Base-by-base conservation (phyloP, 2,888 invertebrate species). In the Scaptomyza cyrtandrae region DNA sequence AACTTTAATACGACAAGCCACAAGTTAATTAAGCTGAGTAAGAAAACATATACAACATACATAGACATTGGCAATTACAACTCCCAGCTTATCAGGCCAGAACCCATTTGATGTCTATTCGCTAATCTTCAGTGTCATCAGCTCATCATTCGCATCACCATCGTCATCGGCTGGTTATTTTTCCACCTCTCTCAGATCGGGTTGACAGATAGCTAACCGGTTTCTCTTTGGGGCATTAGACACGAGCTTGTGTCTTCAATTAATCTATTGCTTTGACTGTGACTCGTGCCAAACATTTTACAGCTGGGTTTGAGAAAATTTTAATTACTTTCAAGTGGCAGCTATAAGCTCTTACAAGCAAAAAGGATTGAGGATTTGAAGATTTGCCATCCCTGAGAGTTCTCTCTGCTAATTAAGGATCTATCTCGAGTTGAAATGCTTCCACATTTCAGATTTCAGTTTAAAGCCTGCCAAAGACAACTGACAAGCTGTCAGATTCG, bases 201-300 rank as follows among this genome's bases (percentile, higher is more conserved):
- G 16, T 39, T 56, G 49, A 45, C 54, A 65, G 55, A 63, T 27
- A 53, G 16, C 37, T 54, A 83, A 88, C 83, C 84, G 80, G 88
- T 88, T 83, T 72, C 64, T 63, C 41, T 41, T 41, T 50, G 37
- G 45, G 44, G 39, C 33, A 60, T 61, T 44, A 19, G 63, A 45
- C 14, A 45, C 79, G 63, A 80, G 90, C 89, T 86, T 88, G 88
- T 89, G 91, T 75, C 89, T 84, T 78, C 82, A 89, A 90, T 90
- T 90, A 90, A 88, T 90, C 91, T 82, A 61, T 16, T 33, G 33
- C 39, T 14, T 39, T 39, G 37, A 27, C 71, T 54, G 24, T 52
- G 54, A 55, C 55, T 64, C 57, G 66, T 62, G 55, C 37, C 59
- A 45, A 54, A 43, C 45, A 59, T 53, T 52, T 59, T 71, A 57